Conservation (phyloP, 2,888 invertebrate genomes). For the Noctua comes region DNA sequence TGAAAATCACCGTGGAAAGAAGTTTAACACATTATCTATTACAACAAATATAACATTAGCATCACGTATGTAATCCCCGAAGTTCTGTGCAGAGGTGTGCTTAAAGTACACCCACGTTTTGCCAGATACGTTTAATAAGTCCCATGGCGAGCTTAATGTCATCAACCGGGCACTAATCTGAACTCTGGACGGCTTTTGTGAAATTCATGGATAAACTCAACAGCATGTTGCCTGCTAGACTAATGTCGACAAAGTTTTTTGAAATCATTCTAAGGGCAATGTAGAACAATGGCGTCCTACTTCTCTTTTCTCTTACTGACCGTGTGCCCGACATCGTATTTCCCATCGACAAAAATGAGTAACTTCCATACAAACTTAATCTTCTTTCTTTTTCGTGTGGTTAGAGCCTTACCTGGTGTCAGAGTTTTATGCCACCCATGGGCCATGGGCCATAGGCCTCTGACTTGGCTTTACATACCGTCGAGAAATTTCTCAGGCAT, state of each 20-base stretch:
- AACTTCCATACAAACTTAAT: too few relatives aligned
- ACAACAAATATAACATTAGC: not conserved
- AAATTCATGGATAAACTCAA: not conserved
- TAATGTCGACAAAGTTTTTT: not conserved
- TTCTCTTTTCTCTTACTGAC: too few relatives aligned
- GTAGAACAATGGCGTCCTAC: not conserved
- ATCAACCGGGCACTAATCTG: not conserved
- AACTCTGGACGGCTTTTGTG: not conserved
- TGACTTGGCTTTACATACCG: too few relatives aligned
- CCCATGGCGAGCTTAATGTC: not conserved
- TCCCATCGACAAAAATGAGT: too few relatives aligned
- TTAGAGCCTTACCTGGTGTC: too few relatives aligned
- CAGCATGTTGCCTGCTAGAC: rapidly evolving
- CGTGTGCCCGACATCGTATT: too few relatives aligned
- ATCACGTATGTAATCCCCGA: not conserved
- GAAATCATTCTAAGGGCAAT: not conserved
- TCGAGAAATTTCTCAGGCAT: too few relatives aligned
- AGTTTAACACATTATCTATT: not conserved
- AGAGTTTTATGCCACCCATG: too few relatives aligned
- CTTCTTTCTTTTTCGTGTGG: too few relatives aligned
- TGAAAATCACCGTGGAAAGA: constrained; percentile 82
- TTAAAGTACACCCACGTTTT: not conserved
- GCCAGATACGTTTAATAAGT: not conserved
- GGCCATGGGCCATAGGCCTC: too few relatives aligned
- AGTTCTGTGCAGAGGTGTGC: not conserved